Base-by-base conservation (phyloP, 2,113 vertebrate genomes). In the Phalacrocorax brasilianus region DNA sequence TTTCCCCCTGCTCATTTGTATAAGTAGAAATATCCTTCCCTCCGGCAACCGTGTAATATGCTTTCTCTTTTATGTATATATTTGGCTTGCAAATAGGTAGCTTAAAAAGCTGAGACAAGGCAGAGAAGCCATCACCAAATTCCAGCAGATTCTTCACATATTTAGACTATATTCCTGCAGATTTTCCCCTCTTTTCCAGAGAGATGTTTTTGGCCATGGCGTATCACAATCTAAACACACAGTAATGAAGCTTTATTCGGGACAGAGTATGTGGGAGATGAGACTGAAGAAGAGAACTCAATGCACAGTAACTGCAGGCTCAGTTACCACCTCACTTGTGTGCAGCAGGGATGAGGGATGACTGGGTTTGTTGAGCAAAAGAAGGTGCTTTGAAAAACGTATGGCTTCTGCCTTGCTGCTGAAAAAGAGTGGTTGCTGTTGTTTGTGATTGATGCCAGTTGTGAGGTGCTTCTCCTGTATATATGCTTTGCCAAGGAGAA, bases 51-150 rank as follows among this genome's bases (percentile, higher is more conserved):
- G 85, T 49, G 61, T 95, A 97, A 97, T 93, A 76, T 91, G 85
- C 89, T 93, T 97, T 97, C 79, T 82, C 85, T 95, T 96, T 97
- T 95, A 95, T 96, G 94, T 96, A 91, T 95, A 53, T 63, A 95
- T 97, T 97, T 97, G 96, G 94, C 89, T 97, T 97, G 96, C 96
- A 97, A 97, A 96, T 97, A 94, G 74, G 76, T 91, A 86, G 83
- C 76, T 96, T 88, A 90, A 92, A 94, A 93, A 81, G 68, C 91
- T 85, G 87, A 92, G 89, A 61, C 75, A 93, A 89, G 88, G 55
- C 75, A 86, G 66, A 93, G 83, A 73, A 95, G 55, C 58, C 66
- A 50, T 81, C 65, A 50, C 87, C 53, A 80, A 94, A 97, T 96
- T 97, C 87, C 93, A 90, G 87, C 62, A 79, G 62, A 84, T 91